Conservation (phyloP, 2,888 invertebrate species). For the Oscheius sp. region DNA sequence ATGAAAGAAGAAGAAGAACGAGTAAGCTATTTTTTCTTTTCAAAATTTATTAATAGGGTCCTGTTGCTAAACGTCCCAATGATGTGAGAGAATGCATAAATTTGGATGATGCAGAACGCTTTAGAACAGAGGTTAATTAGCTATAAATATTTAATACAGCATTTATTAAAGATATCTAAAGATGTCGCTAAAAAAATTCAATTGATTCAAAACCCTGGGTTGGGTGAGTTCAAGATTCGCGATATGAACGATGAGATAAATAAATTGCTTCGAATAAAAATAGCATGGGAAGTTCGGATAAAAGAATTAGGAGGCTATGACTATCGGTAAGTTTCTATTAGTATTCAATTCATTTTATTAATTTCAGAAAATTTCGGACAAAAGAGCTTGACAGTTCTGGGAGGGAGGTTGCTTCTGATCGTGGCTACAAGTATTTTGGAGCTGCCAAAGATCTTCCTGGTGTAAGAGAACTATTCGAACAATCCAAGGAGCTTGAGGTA, state of each 20-base stretch:
- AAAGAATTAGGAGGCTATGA: constrained; percentile 93
- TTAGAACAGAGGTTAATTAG: constrained; percentile 82
- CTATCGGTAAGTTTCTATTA: constrained; percentile 66
- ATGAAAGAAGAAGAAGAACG: constrained; percentile 85
- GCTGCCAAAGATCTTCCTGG: constrained; percentile 84
- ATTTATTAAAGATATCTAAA: constrained; percentile 81
- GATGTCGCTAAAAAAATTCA: constrained; percentile 98
- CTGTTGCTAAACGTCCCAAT: constrained; percentile 62
- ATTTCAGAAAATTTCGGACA: constrained; percentile 64
- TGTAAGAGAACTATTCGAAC: constrained; percentile 94
- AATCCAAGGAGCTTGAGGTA: constrained; percentile 71
- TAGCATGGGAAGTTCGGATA: constrained; percentile 92
- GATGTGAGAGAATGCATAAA: constrained; percentile 90
- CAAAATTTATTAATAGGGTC: neutral
- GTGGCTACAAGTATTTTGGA: constrained; percentile 86
- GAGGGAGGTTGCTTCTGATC: constrained; percentile 94
- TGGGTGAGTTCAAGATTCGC: constrained; percentile 97
- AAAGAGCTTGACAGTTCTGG: constrained; percentile 85
- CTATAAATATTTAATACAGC: neutral
- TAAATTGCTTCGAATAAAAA: constrained; percentile 86
- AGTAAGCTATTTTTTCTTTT: too few species aligned
- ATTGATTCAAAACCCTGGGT: constrained; percentile 89
- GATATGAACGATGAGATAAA: constrained; percentile 99
- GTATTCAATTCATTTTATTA: too few species aligned
- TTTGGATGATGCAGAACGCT: constrained; percentile 83